A percentile compares a stretch with the other conserved stretches of the same genome.
Conservation (phyloP, 2,113 vertebrate genomes). For the Scopus umbretta region DNA sequence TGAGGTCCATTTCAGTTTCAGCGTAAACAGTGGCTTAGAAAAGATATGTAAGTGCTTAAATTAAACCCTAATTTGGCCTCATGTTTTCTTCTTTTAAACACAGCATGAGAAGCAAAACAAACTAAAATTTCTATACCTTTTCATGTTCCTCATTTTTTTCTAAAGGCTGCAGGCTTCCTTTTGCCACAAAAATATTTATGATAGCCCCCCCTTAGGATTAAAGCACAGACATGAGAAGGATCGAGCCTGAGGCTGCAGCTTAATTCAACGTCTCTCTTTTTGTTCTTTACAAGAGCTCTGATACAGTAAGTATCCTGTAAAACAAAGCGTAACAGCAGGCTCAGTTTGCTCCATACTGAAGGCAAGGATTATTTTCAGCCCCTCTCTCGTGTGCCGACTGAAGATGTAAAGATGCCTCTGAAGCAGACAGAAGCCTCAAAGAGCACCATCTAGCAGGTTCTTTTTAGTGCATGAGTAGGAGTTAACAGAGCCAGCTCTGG, state of each 20-base stretch:
- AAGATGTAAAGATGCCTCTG: neutral
- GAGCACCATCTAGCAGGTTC: neutral
- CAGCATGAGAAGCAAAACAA: neutral
- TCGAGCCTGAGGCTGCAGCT: neutral
- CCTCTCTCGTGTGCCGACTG: neutral
- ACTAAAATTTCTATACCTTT: neutral
- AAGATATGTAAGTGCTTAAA: neutral
- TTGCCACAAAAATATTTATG: neutral
- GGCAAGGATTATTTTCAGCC: neutral
- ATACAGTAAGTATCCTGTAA: neutral
- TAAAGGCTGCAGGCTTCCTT: neutral
- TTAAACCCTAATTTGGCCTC: neutral
- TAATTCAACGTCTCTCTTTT: slow-evolving; percentile 11
- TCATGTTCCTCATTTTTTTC: neutral
- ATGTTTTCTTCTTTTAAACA: neutral
- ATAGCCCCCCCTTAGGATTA: neutral
- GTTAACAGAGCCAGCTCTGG: neutral
- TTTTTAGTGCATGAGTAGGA: neutral
- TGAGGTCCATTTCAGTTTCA: neutral
- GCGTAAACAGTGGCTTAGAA: neutral
- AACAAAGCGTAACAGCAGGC: neutral
- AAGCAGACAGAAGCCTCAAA: neutral
- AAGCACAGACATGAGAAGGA: neutral
- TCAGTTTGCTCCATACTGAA: neutral
- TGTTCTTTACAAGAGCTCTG: slow-evolving; percentile 9